Evolutionary conservation across 1,140 invertebrate species (phyloP), one percentile per base, ranked within the genome.

Genomic region (Ericerus pela): DNA sequence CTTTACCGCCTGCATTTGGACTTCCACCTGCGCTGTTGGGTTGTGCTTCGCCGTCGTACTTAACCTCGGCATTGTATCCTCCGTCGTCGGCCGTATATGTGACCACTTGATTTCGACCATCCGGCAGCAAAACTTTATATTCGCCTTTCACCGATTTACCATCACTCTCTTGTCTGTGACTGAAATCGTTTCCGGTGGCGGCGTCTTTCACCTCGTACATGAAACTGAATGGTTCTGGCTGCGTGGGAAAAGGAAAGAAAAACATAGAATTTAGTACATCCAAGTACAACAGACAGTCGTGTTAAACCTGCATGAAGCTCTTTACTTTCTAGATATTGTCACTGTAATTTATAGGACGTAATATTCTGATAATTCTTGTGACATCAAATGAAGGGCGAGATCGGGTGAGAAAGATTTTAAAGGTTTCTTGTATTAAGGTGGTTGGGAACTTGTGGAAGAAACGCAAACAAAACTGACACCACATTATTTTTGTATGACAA

Each of bases 161-260:
- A 62, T 86, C 83, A 30, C 81, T 84, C 31, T 71, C 75, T 63
- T 84, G 82, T 38, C 76, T 73, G 33, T 81, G 67, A 20, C 78
- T 77, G 65, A 82, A 85, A 60, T 85, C 81, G 59, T 83, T 84
- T 20, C 82, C 81, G 10, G 75, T 76, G 54, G 81, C 78, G 5
- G 76, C 75, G 60, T 86, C 83, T 64, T 82, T 84, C 26, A 87
- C 83, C 51, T 81, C 79, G 65, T 87, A 87, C 1, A 80, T 79
- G 62, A 85, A 87, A 64, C 84, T 81, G 67, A 85, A 87, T 0
- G 82, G 78, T 65, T 84, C 83, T 2, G 82, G 81, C 81, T 84
- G 69, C 37, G 20, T 12, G 27, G 10, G 10, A 33, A 52, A 53
- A 30, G 14, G 28, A 31, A 31, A 33, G 30, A 33, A 33, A 33